Base-by-base conservation (phyloP, 1,140 invertebrate species). In the Grapholita molesta region DNA sequence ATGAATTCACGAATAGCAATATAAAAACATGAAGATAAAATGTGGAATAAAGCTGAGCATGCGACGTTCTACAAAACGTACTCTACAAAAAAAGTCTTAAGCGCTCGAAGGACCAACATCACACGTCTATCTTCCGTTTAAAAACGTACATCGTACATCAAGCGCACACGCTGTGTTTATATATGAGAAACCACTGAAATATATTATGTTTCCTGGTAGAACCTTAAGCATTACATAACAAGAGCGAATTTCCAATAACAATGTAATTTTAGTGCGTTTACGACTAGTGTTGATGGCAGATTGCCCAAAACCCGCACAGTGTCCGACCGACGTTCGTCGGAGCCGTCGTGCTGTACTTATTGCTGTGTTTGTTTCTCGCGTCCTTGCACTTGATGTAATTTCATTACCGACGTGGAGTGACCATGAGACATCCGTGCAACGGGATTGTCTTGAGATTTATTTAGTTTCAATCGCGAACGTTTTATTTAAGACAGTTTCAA, bases 301-400 rank as follows among this genome's bases (percentile, higher is more conserved):
- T 18, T 81, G 78, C 80, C 80, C 72, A 69, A 81, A 79, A 73
- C 67, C 76, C 71, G 71, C 38, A 65, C 75, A 79, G 80, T 79
- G 64, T 69, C 64, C 67, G 69, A 67, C 68, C 68, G 73, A 30
- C 70, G 70, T 42, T 68, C 48, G 69, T 18, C 23, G 21, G 25
- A 18, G n/a, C 12, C 23, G 73, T 64, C 70, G 76, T 53, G 61
- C 55, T 23, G 24, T 55, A 24, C 6, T 53, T 23, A 25, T 55
- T 25, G 8, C 18, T 28, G 23, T 57, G 11, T 57, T 25, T 12
- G 24, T 28, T 61, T n/a, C 55, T 25, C n/a, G 6, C 55, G 55
- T 61, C 66, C 66, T 55, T 68, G 66, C 52, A 68, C 66, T 68
- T 68, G 66, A 57, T 11, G 21, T 25, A 48, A 28, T 61, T 61